Conservation (phyloP, 2,797 vertebrate species). For the Chelmon rostratus region DNA sequence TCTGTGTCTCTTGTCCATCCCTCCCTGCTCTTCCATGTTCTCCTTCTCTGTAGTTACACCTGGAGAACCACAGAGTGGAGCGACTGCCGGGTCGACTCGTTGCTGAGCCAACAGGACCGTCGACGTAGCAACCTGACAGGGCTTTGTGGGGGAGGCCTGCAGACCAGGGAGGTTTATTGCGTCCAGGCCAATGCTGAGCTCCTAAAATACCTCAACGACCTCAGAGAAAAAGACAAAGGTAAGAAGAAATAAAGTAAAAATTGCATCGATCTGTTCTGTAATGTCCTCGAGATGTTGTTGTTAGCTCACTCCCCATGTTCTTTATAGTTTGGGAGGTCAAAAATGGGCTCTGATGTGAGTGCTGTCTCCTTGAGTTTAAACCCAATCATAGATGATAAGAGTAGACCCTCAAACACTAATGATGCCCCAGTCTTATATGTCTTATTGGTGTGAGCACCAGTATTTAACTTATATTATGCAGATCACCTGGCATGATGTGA, state of each 20-base stretch:
- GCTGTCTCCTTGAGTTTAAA: not conserved
- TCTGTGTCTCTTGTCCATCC: not conserved
- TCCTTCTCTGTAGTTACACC: slow-evolving; percentile 83
- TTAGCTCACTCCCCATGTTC: not conserved
- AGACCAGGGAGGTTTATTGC: slow-evolving; percentile 92
- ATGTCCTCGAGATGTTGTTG: not conserved
- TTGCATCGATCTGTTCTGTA: not conserved
- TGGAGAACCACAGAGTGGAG: slow-evolving; percentile 96
- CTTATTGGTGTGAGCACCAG: not conserved
- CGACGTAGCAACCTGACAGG: slow-evolving; percentile 93
- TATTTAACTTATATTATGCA: not conserved
- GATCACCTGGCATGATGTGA: not conserved
- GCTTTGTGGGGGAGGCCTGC: slow-evolving; percentile 94
- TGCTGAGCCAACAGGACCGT: slow-evolving; percentile 96
- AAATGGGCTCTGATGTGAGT: not conserved
- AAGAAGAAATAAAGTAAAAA: not conserved
- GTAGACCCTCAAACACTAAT: not conserved
- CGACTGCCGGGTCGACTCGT: slow-evolving; percentile 91
- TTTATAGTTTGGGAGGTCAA: not conserved
- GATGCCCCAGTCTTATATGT: not conserved
- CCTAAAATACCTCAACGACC: slow-evolving; percentile 86
- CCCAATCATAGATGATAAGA: not conserved
- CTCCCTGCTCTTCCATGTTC: not conserved
- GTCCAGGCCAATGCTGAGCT: slow-evolving; percentile 91
- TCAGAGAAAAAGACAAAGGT: slow-evolving; percentile 88